phyloP scores from a whole-genome alignment of 2,888 invertebrate species.

The Mythimna pallens region DNA sequence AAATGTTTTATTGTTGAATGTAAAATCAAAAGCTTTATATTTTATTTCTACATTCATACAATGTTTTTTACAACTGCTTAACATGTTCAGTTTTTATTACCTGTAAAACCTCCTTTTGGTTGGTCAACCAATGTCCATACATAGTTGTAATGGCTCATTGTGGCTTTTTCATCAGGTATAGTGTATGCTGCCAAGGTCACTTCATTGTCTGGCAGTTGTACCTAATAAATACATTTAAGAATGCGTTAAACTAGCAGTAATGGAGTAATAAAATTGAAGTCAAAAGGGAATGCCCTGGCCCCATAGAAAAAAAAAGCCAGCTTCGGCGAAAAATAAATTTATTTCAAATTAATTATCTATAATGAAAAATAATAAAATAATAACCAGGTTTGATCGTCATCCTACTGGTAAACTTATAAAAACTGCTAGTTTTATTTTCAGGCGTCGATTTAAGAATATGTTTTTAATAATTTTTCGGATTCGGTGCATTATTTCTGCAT shows the following conservation, averaged over 20 bases:
- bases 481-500: too few species aligned
- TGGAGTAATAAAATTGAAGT: neutral
- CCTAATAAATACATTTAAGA: constrained; percentile 65
- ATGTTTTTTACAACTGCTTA: constrained; percentile 9
- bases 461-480: too few species aligned
- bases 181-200: constrained; percentile 96
- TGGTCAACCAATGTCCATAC: constrained; percentile 96
- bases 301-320: too few species aligned
- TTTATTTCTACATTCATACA: constrained; percentile 11
- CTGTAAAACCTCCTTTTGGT: constrained; percentile 93
- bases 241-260: neutral
- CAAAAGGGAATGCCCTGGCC: too few species aligned
- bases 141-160: constrained; percentile 95
- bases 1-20: neutral
- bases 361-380: too few species aligned
- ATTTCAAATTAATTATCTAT: too few species aligned
- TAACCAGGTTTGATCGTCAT: too few species aligned
- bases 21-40: neutral
- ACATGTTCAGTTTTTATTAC: constrained; percentile 75
- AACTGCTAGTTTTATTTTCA: too few species aligned
- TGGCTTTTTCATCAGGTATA: constrained; percentile 93
- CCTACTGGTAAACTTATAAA: too few species aligned
- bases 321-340: too few species aligned
- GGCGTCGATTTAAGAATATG: too few species aligned
- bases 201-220: constrained; percentile 95